Percentiles rank a stretch among this genome's conserved stretches.
Evolutionary conservation across 2,797 vertebrate species (phyloP).

Genomic region (Peromyscus aztecus): DNA sequence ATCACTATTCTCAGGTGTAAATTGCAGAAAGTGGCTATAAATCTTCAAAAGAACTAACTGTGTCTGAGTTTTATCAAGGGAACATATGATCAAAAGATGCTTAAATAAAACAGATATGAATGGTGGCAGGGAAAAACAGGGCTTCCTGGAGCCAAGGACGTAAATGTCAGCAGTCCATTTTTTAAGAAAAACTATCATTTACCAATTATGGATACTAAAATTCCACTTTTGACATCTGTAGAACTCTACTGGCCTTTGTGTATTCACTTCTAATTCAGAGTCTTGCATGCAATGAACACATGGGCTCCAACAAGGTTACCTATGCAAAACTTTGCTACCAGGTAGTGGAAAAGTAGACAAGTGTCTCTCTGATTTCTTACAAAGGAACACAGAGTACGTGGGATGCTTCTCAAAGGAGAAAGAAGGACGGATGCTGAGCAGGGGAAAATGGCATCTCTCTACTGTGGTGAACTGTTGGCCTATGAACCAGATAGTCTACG

Average conservation of each 20-base stretch:
- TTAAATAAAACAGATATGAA: neutral
- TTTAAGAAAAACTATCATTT: neutral
- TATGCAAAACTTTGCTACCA: neutral
- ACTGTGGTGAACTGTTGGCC: neutral
- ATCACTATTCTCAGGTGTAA: neutral
- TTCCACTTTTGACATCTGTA: neutral
- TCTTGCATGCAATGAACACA: neutral
- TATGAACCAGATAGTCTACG: neutral
- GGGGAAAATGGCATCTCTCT: neutral
- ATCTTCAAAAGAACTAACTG: conserved; percentile 14
- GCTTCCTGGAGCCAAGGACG: neutral
- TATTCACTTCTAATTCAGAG: neutral
- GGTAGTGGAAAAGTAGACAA: neutral
- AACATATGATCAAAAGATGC: neutral
- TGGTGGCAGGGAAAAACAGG: neutral
- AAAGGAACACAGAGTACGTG: neutral
- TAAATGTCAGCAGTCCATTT: neutral
- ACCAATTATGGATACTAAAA: neutral
- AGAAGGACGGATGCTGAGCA: neutral
- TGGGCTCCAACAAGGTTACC: neutral
- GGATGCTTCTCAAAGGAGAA: neutral
- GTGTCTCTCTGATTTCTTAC: neutral
- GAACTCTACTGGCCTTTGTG: neutral
- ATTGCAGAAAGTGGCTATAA: neutral
- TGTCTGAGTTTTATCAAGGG: neutral